These are phyloP conservation scores for Pollenia griseotomentosa DNA, from an alignment of 2,888 invertebrate genomes.

Conservation along the genomic window DNA sequence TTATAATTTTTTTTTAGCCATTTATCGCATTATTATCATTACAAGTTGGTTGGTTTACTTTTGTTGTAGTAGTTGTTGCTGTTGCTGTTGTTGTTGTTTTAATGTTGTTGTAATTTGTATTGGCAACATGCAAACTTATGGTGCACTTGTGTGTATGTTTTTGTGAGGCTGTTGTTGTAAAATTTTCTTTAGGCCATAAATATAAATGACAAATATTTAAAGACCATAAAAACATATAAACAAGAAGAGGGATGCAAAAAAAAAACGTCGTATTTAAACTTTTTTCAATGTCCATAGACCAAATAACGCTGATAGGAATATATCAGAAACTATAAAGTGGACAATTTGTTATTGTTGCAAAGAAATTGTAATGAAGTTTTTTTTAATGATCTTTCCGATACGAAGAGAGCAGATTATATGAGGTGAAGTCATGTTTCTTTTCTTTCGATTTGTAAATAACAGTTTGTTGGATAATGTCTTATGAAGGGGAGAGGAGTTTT, in stretches of 20 bases:
- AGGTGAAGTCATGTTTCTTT: conserved; percentile 26
- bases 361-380: conserved; percentile 39
- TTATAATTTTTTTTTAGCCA: conserved; percentile 46
- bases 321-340: conserved; percentile 44
- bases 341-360: conserved; percentile 38
- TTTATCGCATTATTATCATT: conserved; percentile 65
- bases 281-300: conserved; percentile 2
- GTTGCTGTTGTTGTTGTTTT: conserved; percentile 16
- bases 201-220: conserved; percentile 52
- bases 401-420: background rate
- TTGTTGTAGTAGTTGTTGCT: background rate
- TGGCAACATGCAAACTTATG: conserved; percentile 50
- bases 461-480: background rate
- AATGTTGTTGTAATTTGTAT: conserved; percentile 40
- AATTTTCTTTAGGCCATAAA: conserved; percentile 30
- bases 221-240: background rate
- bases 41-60: conserved; percentile 41
- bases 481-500: background rate
- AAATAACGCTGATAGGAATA: conserved; percentile 26
- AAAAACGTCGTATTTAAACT: background rate
- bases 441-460: conserved; percentile 15
- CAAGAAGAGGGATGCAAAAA: background rate
- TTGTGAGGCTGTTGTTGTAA: background rate
- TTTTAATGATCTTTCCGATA: conserved; percentile 17
- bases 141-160: background rate